Conservation (phyloP, 2,113 vertebrate genomes). For the Aspiorhynchus laticeps region DNA sequence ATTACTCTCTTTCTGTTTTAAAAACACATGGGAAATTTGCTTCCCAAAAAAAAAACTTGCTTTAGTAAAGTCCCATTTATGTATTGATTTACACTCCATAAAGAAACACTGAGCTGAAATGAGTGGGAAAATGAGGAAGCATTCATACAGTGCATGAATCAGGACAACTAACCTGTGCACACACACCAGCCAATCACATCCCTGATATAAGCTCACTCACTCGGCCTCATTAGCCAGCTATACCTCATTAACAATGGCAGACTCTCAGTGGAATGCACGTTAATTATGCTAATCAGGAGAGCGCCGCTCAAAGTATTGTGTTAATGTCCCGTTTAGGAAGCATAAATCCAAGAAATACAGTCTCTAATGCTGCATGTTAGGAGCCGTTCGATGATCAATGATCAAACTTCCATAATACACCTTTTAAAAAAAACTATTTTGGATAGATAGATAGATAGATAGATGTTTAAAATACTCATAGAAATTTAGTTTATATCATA, state of each 20-base stretch:
- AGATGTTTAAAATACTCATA: too few relatives aligned
- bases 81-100: background rate
- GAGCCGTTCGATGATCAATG: background rate
- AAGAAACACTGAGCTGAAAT: background rate
- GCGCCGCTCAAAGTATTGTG: background rate
- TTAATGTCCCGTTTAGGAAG: background rate
- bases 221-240: background rate
- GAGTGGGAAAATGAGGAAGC: background rate
- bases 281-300: constrained; percentile 35
- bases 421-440: background rate
- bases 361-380: too few relatives aligned
- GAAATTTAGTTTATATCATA: too few relatives aligned
- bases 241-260: constrained; percentile 8
- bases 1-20: background rate
- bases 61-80: background rate
- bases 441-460: too few relatives aligned
- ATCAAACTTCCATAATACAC: background rate
- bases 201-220: background rate
- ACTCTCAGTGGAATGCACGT: background rate
- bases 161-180: background rate
- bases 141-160: background rate
- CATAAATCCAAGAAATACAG: background rate
- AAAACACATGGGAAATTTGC: background rate
- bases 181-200: constrained; percentile 2
- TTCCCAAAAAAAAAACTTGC: background rate